A percentile compares a stretch with the other conserved stretches of the same genome.
Evolutionary conservation across 53 echinoderm and acorn worm genomes (phyloP).

Genomic region (Paracentrotus lividus): DNA sequence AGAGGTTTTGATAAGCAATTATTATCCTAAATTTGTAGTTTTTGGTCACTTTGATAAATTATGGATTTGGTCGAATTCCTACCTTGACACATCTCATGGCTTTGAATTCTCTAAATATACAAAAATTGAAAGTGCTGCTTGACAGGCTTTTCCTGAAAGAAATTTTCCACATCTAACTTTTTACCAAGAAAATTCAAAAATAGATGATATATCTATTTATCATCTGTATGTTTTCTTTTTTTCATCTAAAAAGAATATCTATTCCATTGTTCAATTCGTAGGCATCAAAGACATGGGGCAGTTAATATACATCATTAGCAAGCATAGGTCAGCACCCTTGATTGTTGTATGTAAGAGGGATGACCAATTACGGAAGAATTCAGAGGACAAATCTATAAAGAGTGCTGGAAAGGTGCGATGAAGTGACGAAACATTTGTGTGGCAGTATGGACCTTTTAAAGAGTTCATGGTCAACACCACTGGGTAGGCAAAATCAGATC

Average conservation of each 20-base stretch:
- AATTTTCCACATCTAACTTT: background rate
- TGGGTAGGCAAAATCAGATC: conserved; percentile 8
- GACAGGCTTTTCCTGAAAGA: background rate
- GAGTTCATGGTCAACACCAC: conserved; percentile 12
- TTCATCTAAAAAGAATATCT: background rate
- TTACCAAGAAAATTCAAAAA: too few species aligned
- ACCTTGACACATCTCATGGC: background rate
- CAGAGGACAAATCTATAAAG: conserved; percentile 31
- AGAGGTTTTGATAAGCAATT: background rate
- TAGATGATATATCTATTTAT: background rate
- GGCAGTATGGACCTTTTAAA: background rate
- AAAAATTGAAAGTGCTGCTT: background rate
- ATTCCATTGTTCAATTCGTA: background rate
- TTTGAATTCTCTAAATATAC: background rate
- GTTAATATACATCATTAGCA: background rate
- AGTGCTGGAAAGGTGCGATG: conserved; percentile 21
- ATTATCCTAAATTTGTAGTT: conserved; percentile 29
- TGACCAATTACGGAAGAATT: conserved; percentile 45
- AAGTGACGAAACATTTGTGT: conserved; percentile 47
- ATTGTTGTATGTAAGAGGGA: background rate
- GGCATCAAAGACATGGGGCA: background rate
- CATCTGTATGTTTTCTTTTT: background rate
- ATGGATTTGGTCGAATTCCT: conserved; percentile 42
- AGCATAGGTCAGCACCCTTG: background rate
- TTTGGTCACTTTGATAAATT: background rate